phyloP scores from a whole-genome alignment of 2,888 invertebrate species.

The Trichopoda pennipes region DNA sequence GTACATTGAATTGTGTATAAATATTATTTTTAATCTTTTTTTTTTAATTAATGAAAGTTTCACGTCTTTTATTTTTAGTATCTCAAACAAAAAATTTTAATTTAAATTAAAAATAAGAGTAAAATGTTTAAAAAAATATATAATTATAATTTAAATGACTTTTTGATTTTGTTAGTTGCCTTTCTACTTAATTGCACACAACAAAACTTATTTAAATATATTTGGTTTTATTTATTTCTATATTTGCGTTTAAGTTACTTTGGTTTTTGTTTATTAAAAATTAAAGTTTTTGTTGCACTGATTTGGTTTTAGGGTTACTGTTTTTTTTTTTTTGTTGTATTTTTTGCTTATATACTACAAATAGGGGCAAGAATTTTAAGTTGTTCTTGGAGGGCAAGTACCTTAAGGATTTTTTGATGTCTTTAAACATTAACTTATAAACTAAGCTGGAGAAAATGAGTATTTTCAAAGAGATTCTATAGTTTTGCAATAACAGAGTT shows the following conservation, averaged over 20 bases:
- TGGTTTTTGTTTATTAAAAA: conserved; percentile 50
- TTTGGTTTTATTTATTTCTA: conserved; percentile 11
- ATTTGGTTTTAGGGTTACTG: conserved; percentile 58
- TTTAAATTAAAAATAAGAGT: conserved; percentile 27
- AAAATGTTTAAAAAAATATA: conserved; percentile 10
- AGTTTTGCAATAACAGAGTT: conserved; percentile 20
- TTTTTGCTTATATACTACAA: conserved; percentile 1
- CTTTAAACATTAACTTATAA: conserved; percentile 51
- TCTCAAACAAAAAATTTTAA: neutral
- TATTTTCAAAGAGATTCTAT: conserved; percentile 60
- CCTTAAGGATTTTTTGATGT: conserved; percentile 35
- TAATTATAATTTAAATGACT: conserved; percentile 5
- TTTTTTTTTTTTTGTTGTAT: conserved; percentile 20
- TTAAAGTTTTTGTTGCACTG: conserved; percentile 55
- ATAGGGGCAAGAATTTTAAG: conserved; percentile 52
- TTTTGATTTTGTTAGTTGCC: conserved; percentile 51
- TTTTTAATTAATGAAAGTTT: neutral
- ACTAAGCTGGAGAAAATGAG: conserved; percentile 63
- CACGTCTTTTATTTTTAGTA: neutral
- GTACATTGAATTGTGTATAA: conserved; percentile 10
- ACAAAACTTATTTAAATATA: conserved; percentile 26
- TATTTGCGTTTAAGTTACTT: conserved; percentile 43
- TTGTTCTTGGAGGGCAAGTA: conserved; percentile 58
- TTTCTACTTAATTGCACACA: conserved; percentile 55
- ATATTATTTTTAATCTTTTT: neutral